Percentiles rank a stretch among this genome's conserved stretches.
These are phyloP conservation scores for Mormyrus lacerda DNA, from an alignment of 2,113 vertebrate species.

Conservation along the genomic window DNA sequence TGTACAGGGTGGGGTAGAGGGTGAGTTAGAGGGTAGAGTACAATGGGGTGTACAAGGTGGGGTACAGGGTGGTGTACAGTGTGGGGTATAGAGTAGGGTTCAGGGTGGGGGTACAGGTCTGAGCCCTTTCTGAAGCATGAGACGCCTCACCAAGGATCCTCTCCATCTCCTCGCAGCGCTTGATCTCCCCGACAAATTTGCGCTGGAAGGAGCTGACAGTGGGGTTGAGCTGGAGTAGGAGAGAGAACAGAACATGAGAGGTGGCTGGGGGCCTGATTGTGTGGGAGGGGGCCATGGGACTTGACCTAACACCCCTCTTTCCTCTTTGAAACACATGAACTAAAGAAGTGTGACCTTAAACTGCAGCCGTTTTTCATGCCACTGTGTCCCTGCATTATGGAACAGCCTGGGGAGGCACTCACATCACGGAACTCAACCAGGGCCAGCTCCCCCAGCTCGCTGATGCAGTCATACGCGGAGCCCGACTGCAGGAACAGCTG, in stretches of 20 bases:
- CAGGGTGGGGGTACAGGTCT: not conserved
- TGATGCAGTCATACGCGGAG: slow-evolving; percentile 93
- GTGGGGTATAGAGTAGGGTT: not conserved
- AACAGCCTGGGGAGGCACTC: slow-evolving; percentile 55
- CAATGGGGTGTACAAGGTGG: not conserved
- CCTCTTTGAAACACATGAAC: not conserved
- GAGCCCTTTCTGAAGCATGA: not conserved
- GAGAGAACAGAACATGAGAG: not conserved
- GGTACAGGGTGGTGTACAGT: not conserved
- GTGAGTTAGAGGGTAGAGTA: not conserved
- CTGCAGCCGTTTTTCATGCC: not conserved
- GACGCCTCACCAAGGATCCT: slow-evolving; percentile 76
- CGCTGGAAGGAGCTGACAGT: slow-evolving; percentile 90
- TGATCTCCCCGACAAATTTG: slow-evolving; percentile 93
- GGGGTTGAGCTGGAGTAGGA: slow-evolving; percentile 81
- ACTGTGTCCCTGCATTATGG: not conserved
- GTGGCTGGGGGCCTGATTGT: not conserved
- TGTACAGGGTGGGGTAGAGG: too few relatives aligned
- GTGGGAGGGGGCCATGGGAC: not conserved
- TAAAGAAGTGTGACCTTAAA: not conserved
- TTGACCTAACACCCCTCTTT: not conserved
- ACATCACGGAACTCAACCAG: slow-evolving; percentile 95
- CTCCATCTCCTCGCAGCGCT: slow-evolving; percentile 95
- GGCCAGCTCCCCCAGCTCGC: slow-evolving; percentile 87
- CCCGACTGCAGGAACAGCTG: slow-evolving; percentile 94